phyloP scores from a whole-genome alignment of 2,888 invertebrate genomes.

The Agrochola litura region DNA sequence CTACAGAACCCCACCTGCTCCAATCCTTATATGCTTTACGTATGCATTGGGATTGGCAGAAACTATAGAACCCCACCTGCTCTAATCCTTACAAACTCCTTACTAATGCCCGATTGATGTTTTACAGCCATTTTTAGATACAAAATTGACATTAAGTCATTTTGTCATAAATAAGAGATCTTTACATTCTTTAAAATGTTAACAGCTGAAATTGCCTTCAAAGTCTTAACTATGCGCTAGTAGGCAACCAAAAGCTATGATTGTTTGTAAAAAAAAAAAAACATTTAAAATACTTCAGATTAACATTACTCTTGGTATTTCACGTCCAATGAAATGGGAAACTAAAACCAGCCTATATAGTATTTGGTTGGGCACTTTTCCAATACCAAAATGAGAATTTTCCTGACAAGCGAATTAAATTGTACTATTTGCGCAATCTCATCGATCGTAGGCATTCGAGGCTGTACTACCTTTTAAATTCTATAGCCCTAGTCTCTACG shows the following conservation, averaged over 20 bases:
- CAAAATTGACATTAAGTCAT: no score
- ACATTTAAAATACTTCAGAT: background rate
- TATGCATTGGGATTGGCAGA: background rate
- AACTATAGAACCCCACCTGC: background rate
- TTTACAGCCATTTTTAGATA: background rate
- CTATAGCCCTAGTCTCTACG: background rate
- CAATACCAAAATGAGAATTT: constrained; percentile 18
- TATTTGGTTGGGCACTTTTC: constrained; percentile 36
- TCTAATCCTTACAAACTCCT: background rate
- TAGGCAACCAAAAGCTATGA: background rate
- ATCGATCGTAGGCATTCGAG: constrained; percentile 31
- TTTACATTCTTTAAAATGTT: background rate
- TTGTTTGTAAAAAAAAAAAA: background rate
- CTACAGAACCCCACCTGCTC: background rate
- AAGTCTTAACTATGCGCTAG: background rate
- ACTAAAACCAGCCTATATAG: background rate
- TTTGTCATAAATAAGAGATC: background rate
- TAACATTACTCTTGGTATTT: background rate
- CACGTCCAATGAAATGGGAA: background rate
- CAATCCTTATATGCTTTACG: no score
- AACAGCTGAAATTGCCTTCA: background rate
- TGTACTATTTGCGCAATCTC: constrained; percentile 27
- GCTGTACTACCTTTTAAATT: constrained; percentile 1
- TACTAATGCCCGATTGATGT: background rate
- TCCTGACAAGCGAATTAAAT: constrained; percentile 11